Conservation (phyloP, 2,888 invertebrate genomes). For the Celastrina argiolus region DNA sequence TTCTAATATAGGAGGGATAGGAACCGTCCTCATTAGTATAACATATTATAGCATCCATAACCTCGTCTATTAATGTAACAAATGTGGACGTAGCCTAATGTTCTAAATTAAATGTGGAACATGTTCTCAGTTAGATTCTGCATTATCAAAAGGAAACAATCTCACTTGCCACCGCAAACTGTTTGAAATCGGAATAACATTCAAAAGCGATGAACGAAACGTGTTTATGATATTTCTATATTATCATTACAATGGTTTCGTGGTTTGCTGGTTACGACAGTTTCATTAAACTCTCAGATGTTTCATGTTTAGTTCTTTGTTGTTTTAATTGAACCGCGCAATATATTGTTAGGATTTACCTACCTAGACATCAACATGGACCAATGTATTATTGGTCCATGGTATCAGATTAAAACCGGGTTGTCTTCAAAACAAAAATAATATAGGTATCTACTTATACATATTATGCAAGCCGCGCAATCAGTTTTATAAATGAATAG, state of each 20-base stretch:
- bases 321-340: conserved; percentile 17
- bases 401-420: too few species aligned
- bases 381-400: too few species aligned
- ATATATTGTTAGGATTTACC: neutral
- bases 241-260: conserved; percentile 28
- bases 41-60: too few species aligned
- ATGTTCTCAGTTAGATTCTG: conserved; percentile 25
- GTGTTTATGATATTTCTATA: conserved; percentile 33
- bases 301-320: conserved; percentile 15
- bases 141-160: conserved; percentile 36
- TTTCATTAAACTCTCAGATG: conserved; percentile 24
- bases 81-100: neutral
- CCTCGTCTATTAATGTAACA: neutral
- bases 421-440: too few species aligned
- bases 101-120: conserved; percentile 19
- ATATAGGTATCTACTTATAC: too few species aligned
- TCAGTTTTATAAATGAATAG: too few species aligned
- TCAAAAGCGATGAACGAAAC: conserved; percentile 31
- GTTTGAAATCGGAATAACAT: conserved; percentile 31
- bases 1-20: too few species aligned
- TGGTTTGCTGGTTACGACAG: conserved; percentile 28
- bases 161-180: conserved; percentile 34
- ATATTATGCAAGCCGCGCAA: too few species aligned
- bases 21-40: too few species aligned
- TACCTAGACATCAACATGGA: too few species aligned